A percentile compares a stretch with the other conserved stretches of the same genome.
phyloP scores from a whole-genome alignment of 2,888 invertebrate genomes.

The Cyclophora punctaria region DNA sequence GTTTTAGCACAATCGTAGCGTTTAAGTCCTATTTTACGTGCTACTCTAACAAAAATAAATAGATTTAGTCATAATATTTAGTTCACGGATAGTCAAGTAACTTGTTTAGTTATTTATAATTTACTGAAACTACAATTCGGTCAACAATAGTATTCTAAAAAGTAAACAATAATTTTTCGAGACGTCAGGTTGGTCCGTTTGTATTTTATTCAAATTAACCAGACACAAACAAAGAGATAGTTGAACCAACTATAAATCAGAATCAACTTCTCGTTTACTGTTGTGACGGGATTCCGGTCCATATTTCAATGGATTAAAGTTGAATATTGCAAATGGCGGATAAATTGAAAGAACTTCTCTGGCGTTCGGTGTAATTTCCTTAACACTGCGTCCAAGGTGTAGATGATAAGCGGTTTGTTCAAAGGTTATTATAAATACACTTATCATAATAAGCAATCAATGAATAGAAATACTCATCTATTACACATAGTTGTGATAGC shows the following conservation, averaged over 20 bases:
- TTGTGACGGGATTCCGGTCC: constrained; percentile 18
- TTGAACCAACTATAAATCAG: constrained; percentile 49
- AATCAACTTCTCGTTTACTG: constrained; percentile 24
- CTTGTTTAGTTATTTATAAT: too few species aligned
- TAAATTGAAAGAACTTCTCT: constrained; percentile 45
- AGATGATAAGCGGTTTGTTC: constrained; percentile 12
- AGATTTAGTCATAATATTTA: too few species aligned
- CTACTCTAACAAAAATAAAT: too few species aligned
- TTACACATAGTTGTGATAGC: too few species aligned
- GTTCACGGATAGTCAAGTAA: too few species aligned
- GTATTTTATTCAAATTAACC: constrained; percentile 46
- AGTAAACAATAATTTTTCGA: too few species aligned
- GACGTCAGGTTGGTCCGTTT: constrained; percentile 8
- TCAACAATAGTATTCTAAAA: too few species aligned
- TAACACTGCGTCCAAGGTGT: constrained; percentile 24
- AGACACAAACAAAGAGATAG: constrained; percentile 49
- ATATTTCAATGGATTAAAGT: constrained; percentile 27
- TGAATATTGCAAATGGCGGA: constrained; percentile 29
- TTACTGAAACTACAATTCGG: too few species aligned
- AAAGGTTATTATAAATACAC: neutral
- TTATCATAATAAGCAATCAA: too few species aligned
- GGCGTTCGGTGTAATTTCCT: constrained; percentile 42
- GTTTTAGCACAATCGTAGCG: too few species aligned
- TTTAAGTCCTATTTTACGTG: too few species aligned
- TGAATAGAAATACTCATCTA: too few species aligned